These are phyloP conservation scores for Cerastoderma edule DNA, from an alignment of 2,888 invertebrate genomes.

Conservation along the genomic window DNA sequence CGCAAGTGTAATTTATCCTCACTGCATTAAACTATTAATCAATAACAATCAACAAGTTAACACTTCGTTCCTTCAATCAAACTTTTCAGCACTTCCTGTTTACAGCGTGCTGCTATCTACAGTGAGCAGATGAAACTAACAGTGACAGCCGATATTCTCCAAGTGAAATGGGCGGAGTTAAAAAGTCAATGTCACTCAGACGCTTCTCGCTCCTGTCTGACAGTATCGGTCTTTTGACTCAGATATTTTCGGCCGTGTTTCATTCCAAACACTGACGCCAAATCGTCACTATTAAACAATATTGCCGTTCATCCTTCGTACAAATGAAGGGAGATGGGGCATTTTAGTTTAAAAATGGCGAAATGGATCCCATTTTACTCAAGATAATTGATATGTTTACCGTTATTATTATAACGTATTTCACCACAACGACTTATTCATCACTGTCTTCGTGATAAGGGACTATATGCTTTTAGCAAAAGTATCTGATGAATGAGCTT, in stretches of 20 bases:
- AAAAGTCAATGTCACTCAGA: constrained; percentile 17
- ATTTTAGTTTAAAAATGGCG: too few species aligned
- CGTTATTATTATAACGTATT: too few species aligned
- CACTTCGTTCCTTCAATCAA: constrained; percentile 19
- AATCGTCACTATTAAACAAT: too few species aligned
- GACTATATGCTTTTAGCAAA: too few species aligned
- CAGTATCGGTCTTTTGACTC: constrained; percentile 1
- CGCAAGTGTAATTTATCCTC: constrained; percentile 20
- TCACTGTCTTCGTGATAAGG: too few species aligned
- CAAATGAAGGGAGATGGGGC: too few species aligned
- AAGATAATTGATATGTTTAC: too few species aligned
- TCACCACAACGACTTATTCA: too few species aligned
- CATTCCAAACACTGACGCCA: too few species aligned
- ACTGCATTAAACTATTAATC: constrained; percentile 22
- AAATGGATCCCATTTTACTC: too few species aligned
- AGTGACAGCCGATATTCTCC: constrained; percentile 18
- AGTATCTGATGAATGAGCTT: too few species aligned
- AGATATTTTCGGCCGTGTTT: constrained; percentile 6
- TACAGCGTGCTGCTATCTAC: constrained; percentile 21
- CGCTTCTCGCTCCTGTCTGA: constrained; percentile 6
- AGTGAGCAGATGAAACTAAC: constrained; percentile 21
- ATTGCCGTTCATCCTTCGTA: too few species aligned
- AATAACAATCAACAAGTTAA: constrained; percentile 26
- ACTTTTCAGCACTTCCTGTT: constrained; percentile 15
- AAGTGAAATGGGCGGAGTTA: constrained; percentile 25